Percentiles rank a stretch among this genome's conserved stretches.
phyloP scores from a whole-genome alignment of 2,113 vertebrate genomes.

The Cranoglanis bouderius region DNA sequence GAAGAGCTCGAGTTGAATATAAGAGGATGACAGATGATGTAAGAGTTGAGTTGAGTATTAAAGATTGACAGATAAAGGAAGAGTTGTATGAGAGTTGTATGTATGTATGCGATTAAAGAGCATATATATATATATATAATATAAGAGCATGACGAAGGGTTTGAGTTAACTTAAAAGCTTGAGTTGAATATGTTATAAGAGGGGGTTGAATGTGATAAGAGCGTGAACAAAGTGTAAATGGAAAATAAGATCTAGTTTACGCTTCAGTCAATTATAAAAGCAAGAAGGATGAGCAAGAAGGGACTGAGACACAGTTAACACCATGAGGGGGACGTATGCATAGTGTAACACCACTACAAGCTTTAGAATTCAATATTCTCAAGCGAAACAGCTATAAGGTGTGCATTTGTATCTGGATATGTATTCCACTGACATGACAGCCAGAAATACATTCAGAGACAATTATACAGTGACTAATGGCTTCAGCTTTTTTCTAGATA shows the following conservation, averaged over 20 bases:
- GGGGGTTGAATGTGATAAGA: neutral
- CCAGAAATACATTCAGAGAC: neutral
- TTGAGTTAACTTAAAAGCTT: neutral
- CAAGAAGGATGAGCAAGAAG: neutral
- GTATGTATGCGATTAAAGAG: too few relatives aligned
- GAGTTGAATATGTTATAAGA: neutral
- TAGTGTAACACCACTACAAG: neutral
- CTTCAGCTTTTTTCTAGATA: neutral
- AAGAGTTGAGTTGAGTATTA: neutral
- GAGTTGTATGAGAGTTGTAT: neutral
- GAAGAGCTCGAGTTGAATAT: neutral
- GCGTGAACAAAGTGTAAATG: neutral
- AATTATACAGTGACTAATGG: conserved; percentile 21
- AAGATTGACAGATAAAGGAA: neutral
- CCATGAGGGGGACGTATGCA: neutral
- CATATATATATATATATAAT: too few relatives aligned
- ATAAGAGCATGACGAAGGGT: neutral
- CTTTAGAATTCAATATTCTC: neutral
- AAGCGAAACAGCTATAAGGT: neutral
- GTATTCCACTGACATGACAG: conserved; percentile 6
- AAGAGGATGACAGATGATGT: neutral
- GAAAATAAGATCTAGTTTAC: neutral
- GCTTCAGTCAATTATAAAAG: neutral
- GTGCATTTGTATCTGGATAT: conserved; percentile 16
- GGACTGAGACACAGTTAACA: neutral